Conservation (phyloP, 2,888 invertebrate genomes). For the Magallana nippona region DNA sequence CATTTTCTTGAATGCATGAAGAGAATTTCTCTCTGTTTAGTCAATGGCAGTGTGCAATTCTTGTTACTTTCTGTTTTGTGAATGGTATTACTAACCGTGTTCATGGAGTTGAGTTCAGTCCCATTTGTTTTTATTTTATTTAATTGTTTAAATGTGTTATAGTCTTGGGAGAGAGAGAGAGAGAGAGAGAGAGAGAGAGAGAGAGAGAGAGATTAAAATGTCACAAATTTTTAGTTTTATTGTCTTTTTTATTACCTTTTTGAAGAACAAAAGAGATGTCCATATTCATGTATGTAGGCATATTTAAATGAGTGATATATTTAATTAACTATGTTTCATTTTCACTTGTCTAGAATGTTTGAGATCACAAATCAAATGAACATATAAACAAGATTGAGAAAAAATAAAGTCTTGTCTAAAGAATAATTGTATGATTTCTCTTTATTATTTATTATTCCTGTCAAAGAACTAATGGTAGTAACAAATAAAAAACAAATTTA, state of each 20-base stretch:
- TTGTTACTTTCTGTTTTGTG: neutral
- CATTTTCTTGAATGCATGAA: neutral
- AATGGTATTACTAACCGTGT: slow-evolving; percentile 18
- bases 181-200: slow-evolving; percentile 37
- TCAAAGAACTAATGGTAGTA: too few relatives aligned
- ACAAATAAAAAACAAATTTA: too few relatives aligned
- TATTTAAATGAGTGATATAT: slow-evolving; percentile 2
- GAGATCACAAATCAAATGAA: slow-evolving; percentile 10
- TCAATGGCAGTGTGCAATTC: neutral
- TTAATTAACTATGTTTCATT: slow-evolving; percentile 2
- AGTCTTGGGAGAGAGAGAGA: slow-evolving; percentile 24
- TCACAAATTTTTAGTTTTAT: slow-evolving; percentile 16
- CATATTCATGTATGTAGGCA: neutral
- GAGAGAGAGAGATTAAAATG: neutral
- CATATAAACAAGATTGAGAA: neutral
- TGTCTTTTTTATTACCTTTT: neutral
- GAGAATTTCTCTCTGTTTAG: neutral
- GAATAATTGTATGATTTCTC: neutral
- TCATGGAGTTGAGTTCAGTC: slow-evolving; percentile 5
- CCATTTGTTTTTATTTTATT: slow-evolving; percentile 9
- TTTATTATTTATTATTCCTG: neutral
- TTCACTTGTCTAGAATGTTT: neutral
- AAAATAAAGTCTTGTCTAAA: slow-evolving; percentile 9
- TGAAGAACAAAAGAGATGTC: neutral
- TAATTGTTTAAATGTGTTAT: neutral